Base-by-base conservation (phyloP, 2,113 vertebrate species). In the Tachysurus fulvidraco region DNA sequence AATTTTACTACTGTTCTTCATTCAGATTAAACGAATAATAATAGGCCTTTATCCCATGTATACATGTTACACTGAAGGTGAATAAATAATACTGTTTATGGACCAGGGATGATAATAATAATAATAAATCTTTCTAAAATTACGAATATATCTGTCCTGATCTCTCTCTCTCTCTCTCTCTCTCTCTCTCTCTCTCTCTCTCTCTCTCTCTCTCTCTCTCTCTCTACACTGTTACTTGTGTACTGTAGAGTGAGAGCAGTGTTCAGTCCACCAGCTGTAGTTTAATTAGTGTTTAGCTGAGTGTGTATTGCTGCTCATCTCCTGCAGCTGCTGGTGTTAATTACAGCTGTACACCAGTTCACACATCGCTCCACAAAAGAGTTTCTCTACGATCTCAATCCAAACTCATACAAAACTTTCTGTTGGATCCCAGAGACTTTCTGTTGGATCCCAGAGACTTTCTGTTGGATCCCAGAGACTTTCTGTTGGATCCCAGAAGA, bases 301-400 rank as follows among this genome's bases (percentile, higher is more conserved):
- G 62, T 46, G 62, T 67, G 41, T 82, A 44, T 64, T 50, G 21
- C 81, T 64, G 57, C 23, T 65, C 7, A 25, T 82, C 21, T 81
- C 81, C 60, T 82, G 81, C 64, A 83, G 81, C 81, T 83, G 81
- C 44, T n/a, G 46, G 25, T 10, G 64, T 30, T 83, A 83, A 83
- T 83, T 69, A 83, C 81, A 30, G 64, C 62, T 83, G 46, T 28
- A 83, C 17, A 28, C n/a, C 46, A 52, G 4, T 30, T 82, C 80
- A 69, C 81, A 54, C 64, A 23, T 28, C n/a, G n/a, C 81, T 83
- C 62, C 46, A 1, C 10, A 83, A 25, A 65, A 64, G 13, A 21
- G 65, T 83, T 50, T 65, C 46, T 50, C 44, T 52, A n/a, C 81
- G 11, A 30, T 12, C 2, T 14, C 6, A 67, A 21, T 64, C 57